Evolutionary conservation across 2,888 invertebrate species (phyloP), one percentile per base, ranked within the genome.

Genomic region (Lydus trimaculatus): DNA sequence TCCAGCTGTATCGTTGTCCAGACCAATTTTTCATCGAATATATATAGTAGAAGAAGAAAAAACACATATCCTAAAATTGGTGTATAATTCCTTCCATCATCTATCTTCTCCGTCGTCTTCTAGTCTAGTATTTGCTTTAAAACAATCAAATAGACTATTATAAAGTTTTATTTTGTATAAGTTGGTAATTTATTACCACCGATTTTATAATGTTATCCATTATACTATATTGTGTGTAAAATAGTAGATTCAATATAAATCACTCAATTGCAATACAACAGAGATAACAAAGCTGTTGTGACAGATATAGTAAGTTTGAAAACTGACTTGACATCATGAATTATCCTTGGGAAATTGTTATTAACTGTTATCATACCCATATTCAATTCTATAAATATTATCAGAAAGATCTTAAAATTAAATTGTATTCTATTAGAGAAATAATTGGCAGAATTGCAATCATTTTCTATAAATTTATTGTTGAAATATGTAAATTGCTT

Each of bases 211-310:
- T 58, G 62, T 56, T 63, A 66, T 66, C 43, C 11, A 20, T n/a
- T 2, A 48, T 9, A 48, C 13, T 48, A 48, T 58, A 58, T 66
- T 62, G 62, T 62, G 66, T 17, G 20, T 48, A 20, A 66, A 66
- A 58, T 62, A 31, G 23, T 66, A 39, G 39, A 63, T 62, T 58
- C 63, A 48, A 62, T 36, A 66, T 66, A 66, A 66, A 66, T 66
- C 66, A 62, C 63, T 62, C 63, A 31, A 33, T 66, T 33, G 61
- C 11, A 48, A 52, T 48, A 52, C n/a, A n/a, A 20, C 52, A 61
- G 36, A 61, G 65, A 61, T 65, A 65, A 65, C 65, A 61, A 61
- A 66, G 61, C 61, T 48, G 48, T 48, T 60, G 65, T 62, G 62
- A 61, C 61, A 66, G 61, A 62, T 56, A 61, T 66, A 58, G 62